phyloP scores from a whole-genome alignment of 2,888 invertebrate genomes.

The Aphelenchoides bicaudatus region DNA sequence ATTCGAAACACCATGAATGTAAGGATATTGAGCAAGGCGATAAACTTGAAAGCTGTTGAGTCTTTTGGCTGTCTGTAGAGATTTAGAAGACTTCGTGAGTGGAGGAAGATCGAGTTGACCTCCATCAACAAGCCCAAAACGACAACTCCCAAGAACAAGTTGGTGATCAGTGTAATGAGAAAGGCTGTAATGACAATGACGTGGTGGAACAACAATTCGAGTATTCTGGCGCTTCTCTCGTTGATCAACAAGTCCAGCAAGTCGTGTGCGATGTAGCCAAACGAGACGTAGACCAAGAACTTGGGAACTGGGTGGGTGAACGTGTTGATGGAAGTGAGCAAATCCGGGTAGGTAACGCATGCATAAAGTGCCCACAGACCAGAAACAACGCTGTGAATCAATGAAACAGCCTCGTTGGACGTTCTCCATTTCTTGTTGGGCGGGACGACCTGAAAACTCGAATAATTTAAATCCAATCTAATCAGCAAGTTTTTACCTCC shows the following conservation, averaged over 20 bases:
- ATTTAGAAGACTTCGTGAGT: constrained; percentile 41
- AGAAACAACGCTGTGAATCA: constrained; percentile 53
- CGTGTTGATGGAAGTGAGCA: constrained; percentile 37
- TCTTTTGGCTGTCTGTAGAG: constrained; percentile 50
- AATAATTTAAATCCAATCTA: not conserved
- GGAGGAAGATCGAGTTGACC: constrained; percentile 53
- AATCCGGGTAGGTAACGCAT: not conserved
- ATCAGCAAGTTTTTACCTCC: constrained; percentile 22
- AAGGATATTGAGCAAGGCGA: constrained; percentile 54
- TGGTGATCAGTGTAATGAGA: constrained; percentile 41
- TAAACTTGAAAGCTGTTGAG: constrained; percentile 48
- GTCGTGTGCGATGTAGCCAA: constrained; percentile 58
- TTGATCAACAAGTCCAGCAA: constrained; percentile 56
- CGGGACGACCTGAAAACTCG: constrained; percentile 43
- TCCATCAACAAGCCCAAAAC: constrained; percentile 59
- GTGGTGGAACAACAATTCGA: constrained; percentile 59
- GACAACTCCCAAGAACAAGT: constrained; percentile 52
- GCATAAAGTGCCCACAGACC: constrained; percentile 43
- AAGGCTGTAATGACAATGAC: constrained; percentile 54
- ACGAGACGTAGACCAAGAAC: constrained; percentile 43
- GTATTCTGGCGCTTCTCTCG: constrained; percentile 54
- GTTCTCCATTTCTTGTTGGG: constrained; percentile 60
- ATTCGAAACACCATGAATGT: constrained; percentile 57
- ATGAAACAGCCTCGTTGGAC: constrained; percentile 55
- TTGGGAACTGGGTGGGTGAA: constrained; percentile 26